phyloP scores from a whole-genome alignment of 2,888 invertebrate species.

The Augochlorella aurata region DNA sequence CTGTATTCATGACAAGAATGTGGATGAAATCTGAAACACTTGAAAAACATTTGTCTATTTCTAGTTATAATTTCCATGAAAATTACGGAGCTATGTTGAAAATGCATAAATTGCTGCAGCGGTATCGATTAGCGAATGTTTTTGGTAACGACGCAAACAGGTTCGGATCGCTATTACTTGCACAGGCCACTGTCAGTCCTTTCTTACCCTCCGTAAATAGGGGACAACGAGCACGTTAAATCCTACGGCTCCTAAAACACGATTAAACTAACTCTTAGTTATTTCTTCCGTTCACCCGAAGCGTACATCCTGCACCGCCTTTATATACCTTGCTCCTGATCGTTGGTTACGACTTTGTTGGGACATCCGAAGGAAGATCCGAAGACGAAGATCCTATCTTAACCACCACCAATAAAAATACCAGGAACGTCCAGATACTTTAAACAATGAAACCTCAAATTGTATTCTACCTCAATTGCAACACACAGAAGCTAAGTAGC shows the following conservation, averaged over 20 bases:
- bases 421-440: not conserved
- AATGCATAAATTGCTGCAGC: slow-evolving; percentile 35
- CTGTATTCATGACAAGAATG: no score
- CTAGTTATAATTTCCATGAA: not conserved
- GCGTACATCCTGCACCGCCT: slow-evolving; percentile 46
- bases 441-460: no score
- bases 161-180: slow-evolving; percentile 12
- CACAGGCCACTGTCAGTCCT: slow-evolving; percentile 12
- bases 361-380: slow-evolving; percentile 66
- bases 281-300: slow-evolving; percentile 68
- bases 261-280: slow-evolving; percentile 79
- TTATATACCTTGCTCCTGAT: slow-evolving; percentile 67
- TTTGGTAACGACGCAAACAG: slow-evolving; percentile 1
- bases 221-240: slow-evolving; percentile 54
- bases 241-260: slow-evolving; percentile 74
- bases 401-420: not conserved
- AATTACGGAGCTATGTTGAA: not conserved
- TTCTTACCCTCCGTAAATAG: slow-evolving; percentile 50
- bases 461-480: no score
- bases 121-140: slow-evolving; percentile 71
- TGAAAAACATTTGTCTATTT: no score
- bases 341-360: slow-evolving; percentile 76
- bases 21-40: no score
- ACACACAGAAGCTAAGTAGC: no score
- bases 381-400: slow-evolving; percentile 5